Evolutionary conservation across 2,888 invertebrate genomes (phyloP), one percentile per base, ranked within the genome.

Genomic region (Muscina levida): DNA sequence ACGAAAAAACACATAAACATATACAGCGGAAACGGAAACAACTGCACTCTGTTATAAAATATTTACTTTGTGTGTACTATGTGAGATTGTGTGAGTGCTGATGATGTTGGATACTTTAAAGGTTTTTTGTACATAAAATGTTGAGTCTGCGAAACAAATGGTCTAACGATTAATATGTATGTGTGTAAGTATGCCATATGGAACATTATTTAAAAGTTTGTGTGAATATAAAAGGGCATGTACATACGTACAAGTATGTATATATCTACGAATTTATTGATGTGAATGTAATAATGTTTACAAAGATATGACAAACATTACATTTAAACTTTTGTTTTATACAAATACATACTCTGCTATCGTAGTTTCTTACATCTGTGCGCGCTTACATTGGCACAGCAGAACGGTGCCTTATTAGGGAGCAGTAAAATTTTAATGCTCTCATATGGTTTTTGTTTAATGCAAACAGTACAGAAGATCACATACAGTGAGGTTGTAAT

Each of bases 111-210:
- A 19, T 17, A 19, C 17, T 15, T 48, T 44, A 26, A 15, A 24
- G 17, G 39, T 44, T 65, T 11, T 66, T n/a, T n/a, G n/a, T n/a
- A n/a, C n/a, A 56, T 13, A 53, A 59, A 71, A 74, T 79, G 57
- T 71, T 74, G 66, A 71, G 62, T 75, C 72, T 44, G 39, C 26
- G 62, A 72, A 79, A 53, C 66, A 71, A 71, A 78, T 66, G 74
- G n/a, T n/a, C 57, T 70, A 73, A 66, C 26, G 66, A 42, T 74
- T 71, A 48, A 59, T 53, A 57, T 37, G 37, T 10, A 37, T 37
- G 10, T 37, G 37, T 10, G 10, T 37, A 37, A 4, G 10, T 6
- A 37, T 37, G 37, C 37, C 10, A 37, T 37, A 10, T 37, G n/a
- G n/a, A n/a, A n/a, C n/a, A n/a, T n/a, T n/a, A n/a, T n/a, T n/a